phyloP scores from a whole-genome alignment of 1,140 invertebrate species.

The Drosophila takahashii region DNA sequence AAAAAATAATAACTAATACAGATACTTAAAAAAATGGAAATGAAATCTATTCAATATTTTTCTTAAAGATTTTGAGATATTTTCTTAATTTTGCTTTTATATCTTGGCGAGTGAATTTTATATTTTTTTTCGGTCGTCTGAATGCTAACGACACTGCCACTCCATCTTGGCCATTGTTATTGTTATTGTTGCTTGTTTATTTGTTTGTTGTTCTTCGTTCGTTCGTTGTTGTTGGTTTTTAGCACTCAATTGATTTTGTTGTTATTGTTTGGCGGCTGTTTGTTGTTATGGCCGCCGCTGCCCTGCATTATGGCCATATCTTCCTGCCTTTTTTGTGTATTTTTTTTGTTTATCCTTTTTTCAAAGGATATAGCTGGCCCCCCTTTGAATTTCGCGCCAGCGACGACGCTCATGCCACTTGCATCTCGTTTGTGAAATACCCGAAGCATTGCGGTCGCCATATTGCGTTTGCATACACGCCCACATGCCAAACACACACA shows the following conservation, averaged over 20 bases:
- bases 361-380: slow-evolving; percentile 19
- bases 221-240: slow-evolving; percentile 68
- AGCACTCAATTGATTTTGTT: slow-evolving; percentile 77
- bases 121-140: not conserved
- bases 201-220: slow-evolving; percentile 63
- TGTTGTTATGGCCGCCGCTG: slow-evolving; percentile 29
- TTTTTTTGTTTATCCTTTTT: not conserved
- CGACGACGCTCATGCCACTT: slow-evolving; percentile 1
- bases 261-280: slow-evolving; percentile 18
- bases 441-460: slow-evolving; percentile 82
- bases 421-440: slow-evolving; percentile 57
- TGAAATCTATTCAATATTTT: no score
- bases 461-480: slow-evolving; percentile 83
- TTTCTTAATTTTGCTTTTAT: not conserved
- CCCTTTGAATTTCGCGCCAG: slow-evolving; percentile 9
- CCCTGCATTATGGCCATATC: slow-evolving; percentile 45
- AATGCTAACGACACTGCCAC: slow-evolving; percentile 11
- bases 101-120: not conserved
- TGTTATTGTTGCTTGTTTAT: slow-evolving; percentile 33
- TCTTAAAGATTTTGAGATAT: no score
- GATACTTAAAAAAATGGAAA: no score
- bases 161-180: slow-evolving; percentile 25
- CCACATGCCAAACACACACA: slow-evolving; percentile 70
- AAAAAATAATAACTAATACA: no score
- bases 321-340: slow-evolving; percentile 9